These are phyloP conservation scores for Percopsis transmontana DNA, from an alignment of 2,113 vertebrate genomes.

Conservation along the genomic window DNA sequence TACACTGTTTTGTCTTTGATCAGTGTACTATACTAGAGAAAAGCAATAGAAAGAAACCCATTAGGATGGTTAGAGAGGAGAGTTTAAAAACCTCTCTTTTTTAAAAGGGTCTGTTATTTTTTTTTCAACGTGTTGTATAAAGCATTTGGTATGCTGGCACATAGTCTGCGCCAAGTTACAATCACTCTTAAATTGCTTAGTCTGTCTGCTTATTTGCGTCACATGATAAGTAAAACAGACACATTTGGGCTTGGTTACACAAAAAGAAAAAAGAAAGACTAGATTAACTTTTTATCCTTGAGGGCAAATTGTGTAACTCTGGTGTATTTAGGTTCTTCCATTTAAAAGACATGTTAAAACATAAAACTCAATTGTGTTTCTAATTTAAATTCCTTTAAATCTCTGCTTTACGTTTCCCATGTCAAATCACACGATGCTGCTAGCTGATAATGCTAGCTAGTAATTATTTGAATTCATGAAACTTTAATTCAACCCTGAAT, in stretches of 20 bases:
- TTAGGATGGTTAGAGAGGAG: constrained; percentile 46
- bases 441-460: too few species aligned
- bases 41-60: constrained; percentile 53
- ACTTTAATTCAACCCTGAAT: too few species aligned
- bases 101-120: constrained; percentile 41
- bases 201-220: constrained; percentile 46
- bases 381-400: too few species aligned
- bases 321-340: neutral
- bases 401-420: too few species aligned
- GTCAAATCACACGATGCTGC: too few species aligned
- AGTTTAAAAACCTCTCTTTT: constrained; percentile 59
- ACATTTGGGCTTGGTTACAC: constrained; percentile 6
- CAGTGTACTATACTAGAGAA: constrained; percentile 32
- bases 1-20: constrained; percentile 39
- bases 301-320: neutral
- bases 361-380: neutral
- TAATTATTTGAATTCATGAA: too few species aligned
- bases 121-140: constrained; percentile 7
- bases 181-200: constrained; percentile 38
- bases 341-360: neutral
- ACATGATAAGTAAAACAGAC: constrained; percentile 13
- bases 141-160: constrained; percentile 36
- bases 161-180: constrained; percentile 33
- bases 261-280: neutral
- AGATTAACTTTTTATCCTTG: too few species aligned